These are phyloP conservation scores for Corvus cornix DNA, from an alignment of 2,113 vertebrate genomes.

Conservation along the genomic window DNA sequence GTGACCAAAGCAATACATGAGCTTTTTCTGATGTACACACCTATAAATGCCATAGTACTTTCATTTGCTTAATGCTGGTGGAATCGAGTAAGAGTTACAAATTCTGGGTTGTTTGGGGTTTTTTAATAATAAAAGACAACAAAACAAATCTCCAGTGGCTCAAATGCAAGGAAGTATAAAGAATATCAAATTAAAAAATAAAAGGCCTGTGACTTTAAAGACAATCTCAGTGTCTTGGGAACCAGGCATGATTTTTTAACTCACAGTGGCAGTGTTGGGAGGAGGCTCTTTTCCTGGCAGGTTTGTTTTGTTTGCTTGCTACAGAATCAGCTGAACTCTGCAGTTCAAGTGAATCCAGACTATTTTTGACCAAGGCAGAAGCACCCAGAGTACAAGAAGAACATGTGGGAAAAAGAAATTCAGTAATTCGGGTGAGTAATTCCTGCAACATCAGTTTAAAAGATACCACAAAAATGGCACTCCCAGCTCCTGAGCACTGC, in stretches of 20 bases:
- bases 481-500: not conserved
- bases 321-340: not conserved
- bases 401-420: not conserved
- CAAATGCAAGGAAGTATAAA: not conserved
- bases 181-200: not conserved
- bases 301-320: not conserved
- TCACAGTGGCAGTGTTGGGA: not conserved
- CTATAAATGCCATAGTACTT: not conserved
- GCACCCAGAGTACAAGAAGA: not conserved
- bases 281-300: not conserved
- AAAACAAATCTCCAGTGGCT: not conserved
- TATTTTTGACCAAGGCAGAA: not conserved
- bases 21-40: not conserved
- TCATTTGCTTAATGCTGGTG: not conserved
- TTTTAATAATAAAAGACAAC: not conserved
- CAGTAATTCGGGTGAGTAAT: not conserved
- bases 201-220: not conserved
- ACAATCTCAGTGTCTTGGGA: not conserved
- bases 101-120: not conserved
- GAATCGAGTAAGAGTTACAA: not conserved
- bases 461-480: not conserved
- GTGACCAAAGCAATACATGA: fast-evolving
- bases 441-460: not conserved
- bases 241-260: not conserved
- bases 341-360: not conserved